Base-by-base conservation (phyloP, 2,113 vertebrate species). In the Thalassarche chlororhynchos region DNA sequence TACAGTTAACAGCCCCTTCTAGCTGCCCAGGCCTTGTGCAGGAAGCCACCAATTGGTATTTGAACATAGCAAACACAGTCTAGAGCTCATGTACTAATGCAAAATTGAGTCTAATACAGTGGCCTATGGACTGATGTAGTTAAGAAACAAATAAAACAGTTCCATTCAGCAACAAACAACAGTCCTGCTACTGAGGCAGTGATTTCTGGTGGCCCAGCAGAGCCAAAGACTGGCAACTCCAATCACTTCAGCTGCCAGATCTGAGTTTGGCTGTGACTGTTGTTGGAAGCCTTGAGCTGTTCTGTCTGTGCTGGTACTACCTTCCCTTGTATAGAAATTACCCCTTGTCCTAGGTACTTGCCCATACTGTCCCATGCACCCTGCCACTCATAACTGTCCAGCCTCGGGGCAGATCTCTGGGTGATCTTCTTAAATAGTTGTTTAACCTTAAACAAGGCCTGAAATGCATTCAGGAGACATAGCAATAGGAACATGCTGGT, bases 1-100 rank as follows among this genome's bases (percentile, higher is more conserved):
- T 28, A 0, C 23, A 29, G 32, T 28, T 68, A 54, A 49, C 11
- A 49, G 1, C 3, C 5, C 0, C 38, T 68, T 54, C 42, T 10
- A 55, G 47, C 54, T 55, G 31, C 44, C 6, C n/a, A 38, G 7
- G 16, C 34, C 32, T 82, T 18, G 5, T 61, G 18, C 82, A 46
- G 40, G 46, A 90, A 51, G n/a, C 17, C 64, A 40, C 14, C 16
- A 52, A 2, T 12, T 47, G 25, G 28, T 55, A 8, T 31, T n/a
- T 60, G 60, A 69, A 78, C 4, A 14, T 1, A 10, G 10, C 38
- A 72, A 4, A 12, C 26, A 17, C 29, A 32, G 29, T 19, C 40
- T 61, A 23, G 40, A 70, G 12, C 17, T 61, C 54, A 55, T 18
- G 8, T 12, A 38, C 23, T 51, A 17, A 26, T 40, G 55, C 20